A percentile compares a stretch with the other conserved stretches of the same genome.
These are phyloP conservation scores for Porites lobata DNA, from an alignment of 92 coral and sea anemone genomes.

Conservation along the genomic window DNA sequence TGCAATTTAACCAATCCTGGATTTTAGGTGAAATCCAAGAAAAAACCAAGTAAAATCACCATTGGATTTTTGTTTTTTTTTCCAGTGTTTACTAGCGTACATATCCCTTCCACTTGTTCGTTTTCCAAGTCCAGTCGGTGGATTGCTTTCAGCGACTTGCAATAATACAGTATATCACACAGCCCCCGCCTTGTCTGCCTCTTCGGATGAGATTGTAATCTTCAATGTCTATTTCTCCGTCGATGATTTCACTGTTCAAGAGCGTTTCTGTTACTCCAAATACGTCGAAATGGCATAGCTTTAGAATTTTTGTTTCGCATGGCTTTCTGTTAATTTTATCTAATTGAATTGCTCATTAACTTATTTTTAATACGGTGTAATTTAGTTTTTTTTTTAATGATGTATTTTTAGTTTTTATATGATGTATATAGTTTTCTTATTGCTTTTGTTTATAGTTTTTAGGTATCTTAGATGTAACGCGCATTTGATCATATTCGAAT, in stretches of 20 bases:
- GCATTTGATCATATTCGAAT: no score
- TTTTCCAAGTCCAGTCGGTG: conserved; percentile 14
- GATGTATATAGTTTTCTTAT: no score
- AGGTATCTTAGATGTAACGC: no score
- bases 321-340: no score
- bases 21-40: conserved; percentile 3
- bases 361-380: no score
- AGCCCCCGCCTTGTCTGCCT: conserved; percentile 29
- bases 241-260: not conserved
- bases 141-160: conserved; percentile 10
- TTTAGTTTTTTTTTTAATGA: no score
- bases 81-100: conserved; percentile 28
- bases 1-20: conserved; percentile 13
- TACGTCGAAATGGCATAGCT: not conserved
- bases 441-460: no score
- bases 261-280: not conserved
- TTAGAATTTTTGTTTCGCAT: not conserved
- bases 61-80: conserved; percentile 29
- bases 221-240: no score
- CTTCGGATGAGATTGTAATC: conserved; percentile 1
- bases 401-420: no score
- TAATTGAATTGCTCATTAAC: no score
- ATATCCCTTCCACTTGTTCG: conserved; percentile 31
- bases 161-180: not conserved
- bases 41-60: not conserved